phyloP scores from a whole-genome alignment of 2,113 vertebrate species.

The Heptranchias perlo region DNA sequence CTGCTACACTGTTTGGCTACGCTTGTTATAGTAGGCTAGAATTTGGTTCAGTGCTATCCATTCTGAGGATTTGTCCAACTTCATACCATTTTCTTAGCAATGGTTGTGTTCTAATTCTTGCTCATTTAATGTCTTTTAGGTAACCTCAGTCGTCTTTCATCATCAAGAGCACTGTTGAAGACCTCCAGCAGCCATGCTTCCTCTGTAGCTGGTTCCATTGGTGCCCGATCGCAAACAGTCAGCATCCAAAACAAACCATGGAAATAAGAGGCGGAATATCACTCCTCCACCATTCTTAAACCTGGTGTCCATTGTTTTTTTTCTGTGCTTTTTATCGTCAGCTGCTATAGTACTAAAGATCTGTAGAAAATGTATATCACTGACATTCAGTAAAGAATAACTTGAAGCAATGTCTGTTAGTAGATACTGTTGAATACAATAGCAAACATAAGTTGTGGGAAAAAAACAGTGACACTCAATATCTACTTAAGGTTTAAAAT shows the following conservation, averaged over 20 bases:
- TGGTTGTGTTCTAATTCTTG: background rate
- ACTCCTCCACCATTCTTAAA: background rate
- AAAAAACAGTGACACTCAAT: background rate
- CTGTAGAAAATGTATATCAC: background rate
- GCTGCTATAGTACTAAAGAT: background rate
- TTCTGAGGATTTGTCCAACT: background rate
- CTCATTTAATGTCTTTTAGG: constrained; percentile 52
- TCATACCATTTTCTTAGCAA: background rate
- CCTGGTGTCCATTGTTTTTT: background rate
- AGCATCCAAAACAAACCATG: constrained; percentile 63
- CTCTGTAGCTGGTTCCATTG: constrained; percentile 40
- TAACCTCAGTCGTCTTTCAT: constrained; percentile 60
- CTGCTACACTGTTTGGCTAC: background rate
- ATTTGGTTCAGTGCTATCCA: background rate
- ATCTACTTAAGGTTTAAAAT: background rate
- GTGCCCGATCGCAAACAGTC: constrained; percentile 52
- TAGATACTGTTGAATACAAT: background rate
- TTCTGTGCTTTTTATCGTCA: background rate
- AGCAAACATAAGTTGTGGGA: background rate
- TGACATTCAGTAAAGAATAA: background rate
- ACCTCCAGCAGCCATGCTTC: constrained; percentile 51
- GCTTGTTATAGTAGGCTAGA: background rate
- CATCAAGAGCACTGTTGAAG: constrained; percentile 57
- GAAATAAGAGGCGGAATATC: constrained; percentile 62
- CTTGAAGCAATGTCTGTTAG: background rate